Percentiles rank a stretch among this genome's conserved stretches.
These are phyloP conservation scores for Dromius quadrimaculatus DNA, from an alignment of 2,888 invertebrate species.

Conservation along the genomic window DNA sequence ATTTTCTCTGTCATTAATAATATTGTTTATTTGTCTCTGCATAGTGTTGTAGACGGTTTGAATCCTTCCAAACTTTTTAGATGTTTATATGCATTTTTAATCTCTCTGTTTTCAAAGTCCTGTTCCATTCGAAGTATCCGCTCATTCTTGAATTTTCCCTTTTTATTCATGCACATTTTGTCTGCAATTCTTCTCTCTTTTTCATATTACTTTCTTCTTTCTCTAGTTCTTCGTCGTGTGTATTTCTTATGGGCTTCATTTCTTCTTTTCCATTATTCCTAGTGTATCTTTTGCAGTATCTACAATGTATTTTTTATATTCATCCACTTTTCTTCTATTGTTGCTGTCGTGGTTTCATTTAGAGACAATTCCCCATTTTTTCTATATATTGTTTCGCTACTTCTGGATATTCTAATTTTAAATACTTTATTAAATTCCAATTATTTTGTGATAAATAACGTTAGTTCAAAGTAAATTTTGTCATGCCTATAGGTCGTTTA, in stretches of 20 bases:
- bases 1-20: neutral
- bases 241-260: neutral
- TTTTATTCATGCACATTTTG: slow-evolving; percentile 3
- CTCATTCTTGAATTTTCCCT: neutral
- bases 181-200: neutral
- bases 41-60: neutral
- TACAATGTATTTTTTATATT: neutral
- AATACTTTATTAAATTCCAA: no score
- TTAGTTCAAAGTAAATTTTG: no score
- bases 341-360: neutral
- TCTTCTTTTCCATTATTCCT: neutral
- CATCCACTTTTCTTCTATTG: neutral
- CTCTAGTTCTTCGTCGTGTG: neutral
- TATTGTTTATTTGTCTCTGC: neutral
- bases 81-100: neutral
- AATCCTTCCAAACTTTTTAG: neutral
- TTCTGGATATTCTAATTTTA: no score
- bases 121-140: neutral
- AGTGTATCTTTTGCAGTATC: neutral
- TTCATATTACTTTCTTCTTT: neutral
- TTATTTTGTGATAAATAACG: no score
- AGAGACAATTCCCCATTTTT: no score
- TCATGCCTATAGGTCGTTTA: no score
- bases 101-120: neutral
- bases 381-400: neutral